Conservation (phyloP, 2,888 invertebrate genomes). For the Agrochola lota region DNA sequence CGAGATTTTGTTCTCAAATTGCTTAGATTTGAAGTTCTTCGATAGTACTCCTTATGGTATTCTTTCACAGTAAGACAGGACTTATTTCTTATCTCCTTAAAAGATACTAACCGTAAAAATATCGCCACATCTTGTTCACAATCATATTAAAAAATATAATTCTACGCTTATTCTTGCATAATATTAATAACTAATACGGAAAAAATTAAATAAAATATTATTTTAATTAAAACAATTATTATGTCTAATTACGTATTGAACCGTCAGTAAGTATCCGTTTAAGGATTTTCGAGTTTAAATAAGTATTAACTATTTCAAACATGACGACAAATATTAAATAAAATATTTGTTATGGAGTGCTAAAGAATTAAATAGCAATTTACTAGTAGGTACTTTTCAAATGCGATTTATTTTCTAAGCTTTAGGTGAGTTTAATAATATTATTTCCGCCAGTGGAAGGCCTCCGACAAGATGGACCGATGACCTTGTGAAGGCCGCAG, state of each 20-base stretch:
- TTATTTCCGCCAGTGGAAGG: neutral
- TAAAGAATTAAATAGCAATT: neutral
- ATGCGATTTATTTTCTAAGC: neutral
- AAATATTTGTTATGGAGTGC: neutral
- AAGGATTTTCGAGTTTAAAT: neutral
- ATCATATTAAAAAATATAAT: neutral
- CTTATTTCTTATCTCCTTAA: no score
- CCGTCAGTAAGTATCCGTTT: neutral
- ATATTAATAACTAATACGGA: neutral
- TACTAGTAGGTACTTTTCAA: neutral
- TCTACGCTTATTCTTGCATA: neutral
- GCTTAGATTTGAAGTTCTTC: no score
- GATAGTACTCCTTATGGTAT: no score
- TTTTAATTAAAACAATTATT: neutral
- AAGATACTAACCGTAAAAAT: neutral
- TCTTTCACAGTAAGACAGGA: no score
- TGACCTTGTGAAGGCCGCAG: no score
- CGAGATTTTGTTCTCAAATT: no score
- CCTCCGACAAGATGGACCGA: no score
- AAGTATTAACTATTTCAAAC: neutral
- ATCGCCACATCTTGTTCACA: neutral
- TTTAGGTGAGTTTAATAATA: neutral
- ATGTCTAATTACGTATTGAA: neutral
- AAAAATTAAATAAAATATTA: neutral
- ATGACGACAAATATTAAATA: neutral